These are phyloP conservation scores for Picus viridis DNA, from an alignment of 2,797 vertebrate species.

Conservation along the genomic window DNA sequence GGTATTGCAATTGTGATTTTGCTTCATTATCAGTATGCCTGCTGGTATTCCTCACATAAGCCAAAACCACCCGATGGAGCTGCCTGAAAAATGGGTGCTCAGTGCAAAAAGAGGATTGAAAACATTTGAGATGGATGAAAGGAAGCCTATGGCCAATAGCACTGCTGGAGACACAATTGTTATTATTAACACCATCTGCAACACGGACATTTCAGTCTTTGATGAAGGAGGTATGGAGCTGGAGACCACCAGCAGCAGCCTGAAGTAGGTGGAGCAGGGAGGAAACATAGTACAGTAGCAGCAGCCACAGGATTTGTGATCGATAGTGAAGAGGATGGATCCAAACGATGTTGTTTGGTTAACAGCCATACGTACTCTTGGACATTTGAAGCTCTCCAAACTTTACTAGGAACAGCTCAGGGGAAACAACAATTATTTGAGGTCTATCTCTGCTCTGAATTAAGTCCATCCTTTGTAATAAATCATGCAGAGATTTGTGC, in stretches of 20 bases:
- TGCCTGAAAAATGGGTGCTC: slow-evolving; percentile 19
- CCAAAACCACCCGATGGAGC: slow-evolving; percentile 17
- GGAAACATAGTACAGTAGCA: slow-evolving; percentile 42
- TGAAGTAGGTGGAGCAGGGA: background rate
- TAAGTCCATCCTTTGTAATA: slow-evolving; percentile 54
- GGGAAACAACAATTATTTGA: background rate
- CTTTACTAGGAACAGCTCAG: background rate
- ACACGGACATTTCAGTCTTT: slow-evolving; percentile 11
- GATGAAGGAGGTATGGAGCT: slow-evolving; percentile 40
- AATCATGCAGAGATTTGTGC: slow-evolving; percentile 44
- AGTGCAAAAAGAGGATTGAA: slow-evolving; percentile 30
- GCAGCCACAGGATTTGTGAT: slow-evolving; percentile 40
- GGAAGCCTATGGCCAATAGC: slow-evolving; percentile 47
- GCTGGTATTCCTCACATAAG: slow-evolving; percentile 6
- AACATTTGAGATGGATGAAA: slow-evolving; percentile 54
- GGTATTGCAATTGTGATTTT: background rate
- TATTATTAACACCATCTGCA: slow-evolving; percentile 66
- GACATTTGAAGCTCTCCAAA: background rate
- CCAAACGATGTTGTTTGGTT: background rate
- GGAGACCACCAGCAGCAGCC: slow-evolving; percentile 59
- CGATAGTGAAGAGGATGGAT: background rate
- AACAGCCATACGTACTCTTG: slow-evolving; percentile 18
- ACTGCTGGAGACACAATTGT: slow-evolving; percentile 49
- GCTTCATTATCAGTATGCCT: slow-evolving; percentile 14
- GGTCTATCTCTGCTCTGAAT: slow-evolving; percentile 56